Evolutionary conservation across 2,797 vertebrate species (phyloP).

Genomic region (Tadarida brasiliensis): DNA sequence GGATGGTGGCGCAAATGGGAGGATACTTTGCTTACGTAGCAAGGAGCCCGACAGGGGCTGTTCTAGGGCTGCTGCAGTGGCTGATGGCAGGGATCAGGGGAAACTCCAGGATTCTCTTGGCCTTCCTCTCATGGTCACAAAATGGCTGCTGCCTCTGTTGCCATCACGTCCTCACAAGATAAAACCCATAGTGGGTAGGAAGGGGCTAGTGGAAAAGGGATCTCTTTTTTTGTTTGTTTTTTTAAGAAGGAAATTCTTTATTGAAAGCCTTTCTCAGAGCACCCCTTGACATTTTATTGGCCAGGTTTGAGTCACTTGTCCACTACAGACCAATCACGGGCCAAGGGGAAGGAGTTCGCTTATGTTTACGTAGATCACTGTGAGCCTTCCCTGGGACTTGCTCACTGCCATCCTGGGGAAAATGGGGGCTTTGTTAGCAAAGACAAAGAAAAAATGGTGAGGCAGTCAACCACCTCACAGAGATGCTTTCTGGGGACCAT

Average conservation of each 20-base stretch:
- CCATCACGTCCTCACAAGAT: neutral
- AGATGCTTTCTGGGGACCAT: neutral
- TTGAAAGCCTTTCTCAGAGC: neutral
- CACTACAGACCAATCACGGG: neutral
- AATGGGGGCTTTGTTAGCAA: neutral
- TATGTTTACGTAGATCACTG: neutral
- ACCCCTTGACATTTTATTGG: neutral
- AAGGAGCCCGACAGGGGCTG: neutral
- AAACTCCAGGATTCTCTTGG: neutral
- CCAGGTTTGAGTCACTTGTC: neutral
- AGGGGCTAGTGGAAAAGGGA: neutral
- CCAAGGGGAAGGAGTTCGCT: neutral
- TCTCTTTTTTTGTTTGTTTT: neutral
- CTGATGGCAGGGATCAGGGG: neutral
- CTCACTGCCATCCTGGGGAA: neutral
- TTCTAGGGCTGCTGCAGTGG: neutral
- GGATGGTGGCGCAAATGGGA: neutral
- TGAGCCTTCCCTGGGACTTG: neutral
- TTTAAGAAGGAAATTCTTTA: neutral
- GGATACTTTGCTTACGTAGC: neutral
- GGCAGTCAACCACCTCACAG: neutral
- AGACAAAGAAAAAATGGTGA: neutral
- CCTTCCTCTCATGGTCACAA: slow-evolving; percentile 12
- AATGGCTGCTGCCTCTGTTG: neutral
- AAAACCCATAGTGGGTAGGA: neutral